Percentiles rank a stretch among this genome's conserved stretches.
Conservation (phyloP, 2,797 vertebrate species). For the Scarus forsteni region DNA sequence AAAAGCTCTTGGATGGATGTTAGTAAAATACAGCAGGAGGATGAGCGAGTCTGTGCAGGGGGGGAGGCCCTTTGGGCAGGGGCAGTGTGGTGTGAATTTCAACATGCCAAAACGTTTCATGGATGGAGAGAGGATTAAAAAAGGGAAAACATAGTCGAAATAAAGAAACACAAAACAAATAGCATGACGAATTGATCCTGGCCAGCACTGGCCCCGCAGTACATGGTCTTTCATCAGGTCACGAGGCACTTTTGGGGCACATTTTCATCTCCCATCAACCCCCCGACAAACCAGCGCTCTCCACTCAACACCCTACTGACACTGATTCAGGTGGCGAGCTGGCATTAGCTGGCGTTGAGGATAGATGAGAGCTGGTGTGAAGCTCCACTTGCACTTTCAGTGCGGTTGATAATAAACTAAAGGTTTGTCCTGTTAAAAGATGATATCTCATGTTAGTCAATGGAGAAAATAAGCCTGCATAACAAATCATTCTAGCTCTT, state of each 20-base stretch:
- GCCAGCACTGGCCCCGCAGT: conserved; percentile 77
- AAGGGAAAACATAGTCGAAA: conserved; percentile 67
- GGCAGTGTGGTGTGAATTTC: conserved; percentile 92
- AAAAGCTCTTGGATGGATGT: conserved; percentile 27
- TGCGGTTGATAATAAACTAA: conserved; percentile 49
- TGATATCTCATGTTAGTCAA: conserved; percentile 78
- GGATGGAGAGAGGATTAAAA: conserved; percentile 72
- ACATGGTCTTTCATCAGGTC: conserved; percentile 79
- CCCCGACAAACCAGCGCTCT: conserved; percentile 45
- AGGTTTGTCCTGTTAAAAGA: conserved; percentile 78
- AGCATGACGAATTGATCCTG: conserved; percentile 78
- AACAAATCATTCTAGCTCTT: conserved; percentile 21
- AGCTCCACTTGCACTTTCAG: conserved; percentile 42
- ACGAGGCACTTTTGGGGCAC: conserved; percentile 66
- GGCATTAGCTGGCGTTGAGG: conserved; percentile 52
- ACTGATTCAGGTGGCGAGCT: conserved; percentile 55
- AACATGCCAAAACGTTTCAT: conserved; percentile 81
- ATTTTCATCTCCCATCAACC: conserved; percentile 55
- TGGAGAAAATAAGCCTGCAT: conserved; percentile 41
- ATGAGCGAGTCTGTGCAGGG: conserved; percentile 59
- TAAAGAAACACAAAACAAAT: conserved; percentile 83
- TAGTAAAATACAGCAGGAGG: conserved; percentile 44
- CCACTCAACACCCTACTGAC: conserved; percentile 57
- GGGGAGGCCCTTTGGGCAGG: conserved; percentile 65
- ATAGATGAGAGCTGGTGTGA: conserved; percentile 58